Base-by-base conservation (phyloP, 2,888 invertebrate genomes). In the Epinotia nisella region DNA sequence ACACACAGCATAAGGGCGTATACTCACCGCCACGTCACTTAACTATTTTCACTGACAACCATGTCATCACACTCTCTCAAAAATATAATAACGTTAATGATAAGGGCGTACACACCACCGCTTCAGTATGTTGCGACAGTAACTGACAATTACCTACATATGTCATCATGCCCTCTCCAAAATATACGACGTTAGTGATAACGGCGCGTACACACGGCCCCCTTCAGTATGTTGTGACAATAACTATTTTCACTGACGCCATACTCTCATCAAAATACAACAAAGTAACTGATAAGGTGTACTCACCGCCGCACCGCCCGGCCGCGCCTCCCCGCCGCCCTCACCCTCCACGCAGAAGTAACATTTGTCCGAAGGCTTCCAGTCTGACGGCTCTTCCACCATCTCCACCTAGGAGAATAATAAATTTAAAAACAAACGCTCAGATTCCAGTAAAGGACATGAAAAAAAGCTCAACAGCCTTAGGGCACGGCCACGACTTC, bases 291-390 rank as follows among this genome's bases (percentile, higher is more conserved):
- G 41, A 3, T 41, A 35, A 41, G 13, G 66, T 70, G 59, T 74
- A 78, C 80, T 75, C 62, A 78, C 77, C 71, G 76, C 76, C 56
- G 81, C 78, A 13, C 78, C 80, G 64, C 78, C 83, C 73, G 80
- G 80, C 71, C 82, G 79, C 74, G 81, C 82, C 70, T 85, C 85
- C 66, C 84, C 83, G 35, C 82, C 81, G 67, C 85, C 80, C 74
- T 90, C 91, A 75, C 90, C 93, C 83, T 93, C 93, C 79, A 92
- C 96, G 91, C 97, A 97, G 92, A 97, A 97, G 94, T 96, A 96
- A 92, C 97, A 97, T 94, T 97, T 97, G 89, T 96, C 96, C 88
- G 96, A 95, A 81, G 97, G 97, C 89, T 96, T 96, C 97, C 97
- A 97, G 89, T 97, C 97, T 86, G 94, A 88, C 65, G 95, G 95